phyloP scores from a whole-genome alignment of 2,888 invertebrate genomes.

The Agriopis marginaria region DNA sequence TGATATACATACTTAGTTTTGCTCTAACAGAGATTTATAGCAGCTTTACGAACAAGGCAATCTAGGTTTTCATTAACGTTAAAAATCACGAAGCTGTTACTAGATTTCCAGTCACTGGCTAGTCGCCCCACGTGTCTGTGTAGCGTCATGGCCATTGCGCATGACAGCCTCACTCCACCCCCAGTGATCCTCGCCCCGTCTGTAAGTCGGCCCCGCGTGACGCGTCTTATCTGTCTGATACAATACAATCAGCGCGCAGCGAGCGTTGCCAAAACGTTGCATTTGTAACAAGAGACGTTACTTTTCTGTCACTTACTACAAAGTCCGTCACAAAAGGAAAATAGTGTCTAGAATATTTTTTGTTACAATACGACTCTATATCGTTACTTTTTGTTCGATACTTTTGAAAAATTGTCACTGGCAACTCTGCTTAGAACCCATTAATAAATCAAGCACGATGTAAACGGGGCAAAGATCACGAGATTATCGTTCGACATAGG shows the following conservation, averaged over 20 bases:
- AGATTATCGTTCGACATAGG: conserved; percentile 9
- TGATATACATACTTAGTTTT: too few relatives aligned
- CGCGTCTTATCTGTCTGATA: conserved; percentile 43
- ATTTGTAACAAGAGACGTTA: too few relatives aligned
- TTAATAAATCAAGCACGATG: conserved; percentile 32
- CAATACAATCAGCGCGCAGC: conserved; percentile 27
- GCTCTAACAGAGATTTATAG: too few relatives aligned
- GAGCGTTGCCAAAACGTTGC: too few relatives aligned
- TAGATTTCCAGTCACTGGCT: conserved; percentile 15
- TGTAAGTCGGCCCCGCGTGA: conserved; percentile 51
- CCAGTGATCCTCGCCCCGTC: conserved; percentile 32
- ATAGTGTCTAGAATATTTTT: too few relatives aligned
- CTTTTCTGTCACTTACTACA: too few relatives aligned
- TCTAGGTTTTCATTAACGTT: not conserved
- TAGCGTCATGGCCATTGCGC: conserved; percentile 71
- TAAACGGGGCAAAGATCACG: conserved; percentile 18
- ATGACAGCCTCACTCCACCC: conserved; percentile 56
- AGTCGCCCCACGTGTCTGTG: conserved; percentile 50
- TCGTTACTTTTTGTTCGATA: too few relatives aligned
- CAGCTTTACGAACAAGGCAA: too few relatives aligned
- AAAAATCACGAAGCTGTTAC: not conserved
- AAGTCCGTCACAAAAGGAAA: too few relatives aligned
- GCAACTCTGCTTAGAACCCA: conserved; percentile 4
- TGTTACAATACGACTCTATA: too few relatives aligned
- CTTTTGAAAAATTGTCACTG: too few relatives aligned